Evolutionary conservation across 2,888 invertebrate genomes (phyloP), one percentile per base, ranked within the genome.

Genomic region (Pollenia amentaria): DNA sequence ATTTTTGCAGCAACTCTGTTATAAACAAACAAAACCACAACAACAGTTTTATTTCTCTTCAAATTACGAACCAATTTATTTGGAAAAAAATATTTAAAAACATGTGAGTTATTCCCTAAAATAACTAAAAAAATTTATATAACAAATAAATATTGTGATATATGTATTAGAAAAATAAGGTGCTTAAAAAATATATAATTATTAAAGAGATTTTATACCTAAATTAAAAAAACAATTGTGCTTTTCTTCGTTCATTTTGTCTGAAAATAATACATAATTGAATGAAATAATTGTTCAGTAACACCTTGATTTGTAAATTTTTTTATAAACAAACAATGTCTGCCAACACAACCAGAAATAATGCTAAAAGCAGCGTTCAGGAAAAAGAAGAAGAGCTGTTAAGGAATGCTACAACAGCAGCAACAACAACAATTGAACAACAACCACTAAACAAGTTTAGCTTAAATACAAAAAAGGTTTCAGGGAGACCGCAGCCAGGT

Each of bases 401-500:
- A n/a, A 81, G 72, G 72, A 77, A 85, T 81, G 77, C 38, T 57
- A 64, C 79, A 62, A 70, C 29, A 29, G 21, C 1, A 1, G 77
- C 38, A 57, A 3, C 83, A 77, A 70, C 80, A 75, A 55, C 79
- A 42, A 67, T 1, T 48, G 18, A 64, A 69, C n/a, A 67, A 60
- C 72, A 81, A 65, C 77, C 76, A 73, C 72, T 48, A 85, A 85
- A 85, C 85, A 67, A 85, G 85, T 85, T 85, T 85, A 18, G n/a
- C 60, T 55, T 12, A 55, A 70, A 80, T 14, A 55, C 29, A 53
- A 64, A 80, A 80, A 70, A 70, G 69, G 76, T 70, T 65, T 77
- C 80, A 29, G 80, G 65, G 65, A 85, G 82, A 78, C 65, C 67
- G 16, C 48, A 8, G 29, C 44, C 78, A 83, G 75, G 86, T 83